Evolutionary conservation across 2,113 vertebrate species (phyloP), one percentile per base, ranked within the genome.

Genomic region (Geococcyx californianus): DNA sequence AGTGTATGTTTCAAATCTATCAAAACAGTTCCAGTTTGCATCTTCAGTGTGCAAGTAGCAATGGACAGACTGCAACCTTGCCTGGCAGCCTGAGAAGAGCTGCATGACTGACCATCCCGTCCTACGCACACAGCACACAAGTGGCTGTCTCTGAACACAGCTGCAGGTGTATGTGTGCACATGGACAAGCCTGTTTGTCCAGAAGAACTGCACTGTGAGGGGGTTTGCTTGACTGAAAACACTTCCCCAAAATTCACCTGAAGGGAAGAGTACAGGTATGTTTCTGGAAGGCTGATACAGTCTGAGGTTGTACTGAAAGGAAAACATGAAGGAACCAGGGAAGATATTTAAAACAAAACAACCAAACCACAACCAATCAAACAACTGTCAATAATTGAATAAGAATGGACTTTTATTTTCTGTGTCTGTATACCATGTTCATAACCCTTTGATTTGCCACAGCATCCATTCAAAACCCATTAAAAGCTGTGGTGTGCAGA

Each of bases 131-230:
- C n/a, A 42, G 62, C 70, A 17, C 51, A 8, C 3, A 6, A 34
- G 38, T 1, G 33, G 42, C 78, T 64, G 42, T 2, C 33, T 34
- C n/a, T 9, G 15, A 26, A 4, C 7, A 5, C 2, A 21, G 1
- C 47, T 2, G 3, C 3, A 4, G 49, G 54, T 3, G 44, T 12
- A 18, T 0, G 14, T 12, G 18, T 1, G 33, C 28, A 33, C 56
- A 16, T 0, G 0, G 36, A 23, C 75, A 16, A 20, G 51, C 60
- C 20, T 13, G 17, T 38, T 33, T 4, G 51, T 12, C 13, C 29
- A 26, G 15, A 31, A 44, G 26, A 26, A 10, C 4, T 24, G 31
- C 45, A 51, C 62, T 62, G 56, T 5, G 6, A 26, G 77, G 44
- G 26, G 47, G 15, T 13, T 40, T 36, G 24, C 40, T 16, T 44